These are phyloP conservation scores for Phrynosoma blainvillii DNA, from an alignment of 2,113 vertebrate species.

Conservation along the genomic window DNA sequence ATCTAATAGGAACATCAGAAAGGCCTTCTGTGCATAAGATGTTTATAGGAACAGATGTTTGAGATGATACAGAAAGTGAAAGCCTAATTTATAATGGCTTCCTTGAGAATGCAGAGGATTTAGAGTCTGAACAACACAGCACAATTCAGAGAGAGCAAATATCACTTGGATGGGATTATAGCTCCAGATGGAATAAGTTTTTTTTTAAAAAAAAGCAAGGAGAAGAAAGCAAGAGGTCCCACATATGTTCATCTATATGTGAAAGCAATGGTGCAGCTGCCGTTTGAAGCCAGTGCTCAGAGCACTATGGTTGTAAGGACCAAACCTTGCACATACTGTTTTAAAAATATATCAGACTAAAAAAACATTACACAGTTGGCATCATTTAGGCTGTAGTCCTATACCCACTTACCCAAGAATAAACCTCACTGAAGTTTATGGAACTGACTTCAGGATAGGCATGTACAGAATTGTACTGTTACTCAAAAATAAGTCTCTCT, in stretches of 20 bases:
- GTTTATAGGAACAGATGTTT: conserved; percentile 11
- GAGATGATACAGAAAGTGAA: conserved; percentile 19
- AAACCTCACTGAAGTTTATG: background rate
- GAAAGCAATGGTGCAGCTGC: background rate
- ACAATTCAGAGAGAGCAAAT: background rate
- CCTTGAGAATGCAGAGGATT: background rate
- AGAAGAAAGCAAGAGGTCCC: background rate
- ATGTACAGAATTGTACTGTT: background rate
- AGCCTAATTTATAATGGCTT: conserved; percentile 1
- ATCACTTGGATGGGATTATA: conserved; percentile 2
- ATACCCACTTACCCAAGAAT: background rate
- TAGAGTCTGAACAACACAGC: background rate
- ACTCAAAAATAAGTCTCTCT: background rate
- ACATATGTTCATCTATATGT: background rate
- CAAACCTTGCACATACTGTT: background rate
- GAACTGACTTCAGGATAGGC: background rate
- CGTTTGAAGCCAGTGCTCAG: background rate
- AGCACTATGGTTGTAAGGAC: background rate
- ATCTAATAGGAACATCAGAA: background rate
- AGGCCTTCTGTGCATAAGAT: conserved; percentile 9
- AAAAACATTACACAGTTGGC: background rate
- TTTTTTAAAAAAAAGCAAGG: background rate
- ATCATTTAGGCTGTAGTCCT: background rate
- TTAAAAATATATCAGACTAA: background rate
- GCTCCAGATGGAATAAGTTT: background rate